phyloP scores from a whole-genome alignment of 23 tunicate genomes.

The Aplidium turbinatum region DNA sequence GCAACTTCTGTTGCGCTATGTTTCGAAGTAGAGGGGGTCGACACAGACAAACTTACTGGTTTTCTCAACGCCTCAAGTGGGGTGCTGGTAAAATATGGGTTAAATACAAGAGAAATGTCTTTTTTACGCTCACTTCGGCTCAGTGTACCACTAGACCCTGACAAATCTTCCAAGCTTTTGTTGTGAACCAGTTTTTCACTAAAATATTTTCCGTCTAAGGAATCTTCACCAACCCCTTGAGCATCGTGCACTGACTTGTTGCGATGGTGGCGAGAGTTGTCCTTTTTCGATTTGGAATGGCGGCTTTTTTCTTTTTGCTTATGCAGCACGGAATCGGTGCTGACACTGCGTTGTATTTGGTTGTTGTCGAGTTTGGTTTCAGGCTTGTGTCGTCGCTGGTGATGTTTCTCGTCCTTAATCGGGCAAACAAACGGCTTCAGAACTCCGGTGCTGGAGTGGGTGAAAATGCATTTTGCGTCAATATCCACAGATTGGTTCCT shows the following conservation, averaged over 20 bases:
- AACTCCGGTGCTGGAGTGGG: not conserved
- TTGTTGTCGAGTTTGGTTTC: not conserved
- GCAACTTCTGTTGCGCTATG: not conserved
- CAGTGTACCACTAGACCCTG: not conserved
- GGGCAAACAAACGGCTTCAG: not conserved
- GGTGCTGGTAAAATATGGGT: not conserved
- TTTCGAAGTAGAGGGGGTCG: not conserved
- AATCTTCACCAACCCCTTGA: not conserved
- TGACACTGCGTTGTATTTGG: constrained; percentile 19
- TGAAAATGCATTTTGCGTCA: not conserved
- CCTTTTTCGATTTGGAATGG: not conserved
- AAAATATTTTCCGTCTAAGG: constrained; percentile 25
- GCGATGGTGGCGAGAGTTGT: constrained; percentile 41
- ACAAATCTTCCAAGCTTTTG: constrained; percentile 49
- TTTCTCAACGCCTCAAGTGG: not conserved
- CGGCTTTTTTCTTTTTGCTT: too few species aligned
- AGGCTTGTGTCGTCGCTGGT: constrained; percentile 20
- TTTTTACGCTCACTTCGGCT: not conserved
- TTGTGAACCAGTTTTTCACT: constrained; percentile 15
- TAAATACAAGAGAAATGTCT: not conserved
- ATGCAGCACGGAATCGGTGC: constrained; percentile 20
- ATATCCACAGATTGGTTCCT: too few species aligned
- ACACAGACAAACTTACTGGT: not conserved
- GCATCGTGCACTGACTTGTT: constrained; percentile 53
- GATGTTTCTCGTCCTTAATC: not conserved